A percentile compares a stretch with the other conserved stretches of the same genome.
phyloP scores from a whole-genome alignment of 2,888 invertebrate species.

The Apamea monoglypha region DNA sequence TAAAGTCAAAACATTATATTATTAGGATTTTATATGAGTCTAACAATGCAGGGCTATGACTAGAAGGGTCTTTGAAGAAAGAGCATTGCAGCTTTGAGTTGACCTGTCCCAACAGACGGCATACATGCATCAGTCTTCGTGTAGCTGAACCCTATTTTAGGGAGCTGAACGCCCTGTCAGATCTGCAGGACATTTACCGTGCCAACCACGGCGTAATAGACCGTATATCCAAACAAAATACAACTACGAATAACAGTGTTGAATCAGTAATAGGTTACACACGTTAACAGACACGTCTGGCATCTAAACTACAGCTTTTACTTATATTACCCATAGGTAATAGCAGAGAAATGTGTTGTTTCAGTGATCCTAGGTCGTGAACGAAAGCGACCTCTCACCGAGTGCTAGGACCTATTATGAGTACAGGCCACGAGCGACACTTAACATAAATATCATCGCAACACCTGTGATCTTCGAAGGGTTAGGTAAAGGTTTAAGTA shows the following conservation, averaged over 20 bases:
- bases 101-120: background rate
- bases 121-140: too few relatives aligned
- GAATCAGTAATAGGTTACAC: constrained; percentile 5
- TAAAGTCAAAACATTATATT: background rate
- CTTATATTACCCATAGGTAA: constrained; percentile 22
- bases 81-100: background rate
- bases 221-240: constrained; percentile 21
- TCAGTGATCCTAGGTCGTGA: constrained; percentile 39
- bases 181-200: background rate
- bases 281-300: constrained; percentile 12
- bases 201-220: background rate
- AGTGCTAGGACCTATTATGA: constrained; percentile 22
- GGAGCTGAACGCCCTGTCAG: background rate
- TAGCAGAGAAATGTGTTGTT: constrained; percentile 43
- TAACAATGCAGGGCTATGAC: background rate
- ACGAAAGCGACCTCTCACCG: constrained; percentile 37
- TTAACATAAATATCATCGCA: constrained; percentile 41
- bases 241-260: background rate
- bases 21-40: background rate
- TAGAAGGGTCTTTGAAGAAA: background rate
- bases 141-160: background rate
- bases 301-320: constrained; percentile 31
- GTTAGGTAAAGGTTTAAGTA: constrained; percentile 26
- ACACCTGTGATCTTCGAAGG: constrained; percentile 5
- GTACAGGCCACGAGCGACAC: constrained; percentile 37